A percentile compares a stretch with the other conserved stretches of the same genome.
phyloP scores from a whole-genome alignment of 2,888 invertebrate genomes.

The Scaptodrosophila latifasciaeformis region DNA sequence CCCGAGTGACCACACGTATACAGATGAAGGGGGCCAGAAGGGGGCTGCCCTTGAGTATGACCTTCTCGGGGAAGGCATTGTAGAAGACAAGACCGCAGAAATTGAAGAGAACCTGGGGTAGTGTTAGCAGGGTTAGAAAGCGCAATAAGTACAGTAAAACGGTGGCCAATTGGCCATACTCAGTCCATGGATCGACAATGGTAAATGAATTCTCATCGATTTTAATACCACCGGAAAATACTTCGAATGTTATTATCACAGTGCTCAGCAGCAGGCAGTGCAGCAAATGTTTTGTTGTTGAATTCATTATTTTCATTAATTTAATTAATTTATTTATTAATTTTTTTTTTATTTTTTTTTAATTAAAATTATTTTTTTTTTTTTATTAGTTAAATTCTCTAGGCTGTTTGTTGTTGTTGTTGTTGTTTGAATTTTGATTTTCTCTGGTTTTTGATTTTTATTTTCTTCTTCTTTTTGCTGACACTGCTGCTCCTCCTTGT shows the following conservation, averaged over 20 bases:
- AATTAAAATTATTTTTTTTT: not conserved
- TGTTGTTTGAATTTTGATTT: not conserved
- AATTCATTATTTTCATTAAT: constrained; percentile 62
- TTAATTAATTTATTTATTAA: not conserved
- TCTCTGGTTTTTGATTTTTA: not conserved
- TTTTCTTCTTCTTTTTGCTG: not conserved
- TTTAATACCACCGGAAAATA: constrained; percentile 80
- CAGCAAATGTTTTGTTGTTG: constrained; percentile 83
- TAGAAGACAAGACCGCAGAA: constrained; percentile 90
- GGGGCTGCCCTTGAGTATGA: constrained; percentile 90
- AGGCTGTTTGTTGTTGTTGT: not conserved
- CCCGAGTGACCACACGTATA: constrained; percentile 94
- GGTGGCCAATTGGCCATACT: constrained; percentile 86
- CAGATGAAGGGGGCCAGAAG: constrained; percentile 95
- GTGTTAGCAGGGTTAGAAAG: constrained; percentile 87
- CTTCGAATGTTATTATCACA: constrained; percentile 85
- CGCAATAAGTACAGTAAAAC: constrained; percentile 85
- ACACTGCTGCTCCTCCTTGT: not conserved
- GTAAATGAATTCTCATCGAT: constrained; percentile 77
- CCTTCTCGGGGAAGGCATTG: constrained; percentile 96
- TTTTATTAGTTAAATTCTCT: not conserved
- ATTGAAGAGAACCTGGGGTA: constrained; percentile 90
- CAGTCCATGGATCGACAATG: constrained; percentile 86
- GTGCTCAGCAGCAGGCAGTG: constrained; percentile 85
- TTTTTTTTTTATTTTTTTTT: not conserved